Base-by-base conservation (phyloP, 2,888 invertebrate species). In the Cerastis rubricosa region DNA sequence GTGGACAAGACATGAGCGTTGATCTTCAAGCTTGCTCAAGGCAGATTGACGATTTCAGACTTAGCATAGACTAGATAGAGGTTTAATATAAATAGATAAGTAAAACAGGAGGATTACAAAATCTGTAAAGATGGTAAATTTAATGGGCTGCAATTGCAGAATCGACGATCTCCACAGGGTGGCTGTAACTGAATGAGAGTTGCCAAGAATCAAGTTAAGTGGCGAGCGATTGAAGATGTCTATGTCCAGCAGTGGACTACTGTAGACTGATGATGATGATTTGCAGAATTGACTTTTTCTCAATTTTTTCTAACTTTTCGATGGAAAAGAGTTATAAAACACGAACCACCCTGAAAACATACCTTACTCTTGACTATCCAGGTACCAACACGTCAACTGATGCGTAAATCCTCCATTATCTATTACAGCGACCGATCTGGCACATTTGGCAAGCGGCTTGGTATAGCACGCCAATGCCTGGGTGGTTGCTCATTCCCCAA, bases 391-490 rank as follows among this genome's bases (percentile, higher is more conserved):
- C 47, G 43, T 66, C 2, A 19, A 61, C 5, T 54, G 40, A 63
- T 74, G 66, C 57, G 29, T 35, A 71, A 67, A 74, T 49, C 29
- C 49, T 81, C 49, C 40, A 69, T 76, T 49, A 51, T 71, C 76
- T 65, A 76, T 51, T 51, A 82, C 8, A 8, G 67, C 25, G 14
- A 4, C 17, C 45, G 11, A 69, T 72, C 69, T 76, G 82, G 69
- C 83, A 85, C 85, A 85, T 82, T 83, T 83, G 83, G 83, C 83
- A 85, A 54, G 66, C 83, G 11, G 12, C 17, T 76, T 82, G 77
- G 77, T 66, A 76, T 59, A 47, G 17, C 3, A 35, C 49, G 61
- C 82, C 40, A 63, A 67, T 80, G 19, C 63, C 11, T 64, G 51
- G 66, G 35, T 35, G 35, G 35, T 35, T 35, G 35, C 65, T 83